Evolutionary conservation across 2,113 vertebrate genomes (phyloP).

Genomic region (Columbina picui): DNA sequence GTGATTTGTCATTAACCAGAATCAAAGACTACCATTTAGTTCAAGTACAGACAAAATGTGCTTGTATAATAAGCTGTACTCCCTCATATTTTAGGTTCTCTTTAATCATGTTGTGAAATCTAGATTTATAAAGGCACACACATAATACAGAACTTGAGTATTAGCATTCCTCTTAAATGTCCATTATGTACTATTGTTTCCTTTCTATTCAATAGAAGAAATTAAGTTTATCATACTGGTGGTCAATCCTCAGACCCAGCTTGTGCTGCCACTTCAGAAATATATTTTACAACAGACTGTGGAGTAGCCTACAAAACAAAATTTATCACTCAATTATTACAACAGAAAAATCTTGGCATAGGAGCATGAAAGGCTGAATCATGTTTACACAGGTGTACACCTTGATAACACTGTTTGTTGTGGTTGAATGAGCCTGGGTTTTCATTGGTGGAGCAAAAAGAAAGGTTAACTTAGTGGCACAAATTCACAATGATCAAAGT

Average conservation of each 20-base stretch:
- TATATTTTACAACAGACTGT: not conserved
- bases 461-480: not conserved
- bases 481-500: not conserved
- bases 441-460: not conserved
- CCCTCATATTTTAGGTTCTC: not conserved
- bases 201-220: not conserved
- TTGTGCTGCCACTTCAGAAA: not conserved
- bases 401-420: not conserved
- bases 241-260: not conserved
- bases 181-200: not conserved
- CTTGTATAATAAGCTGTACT: slow-evolving; percentile 5
- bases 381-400: not conserved
- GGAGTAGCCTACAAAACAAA: not conserved
- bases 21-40: slow-evolving; percentile 43
- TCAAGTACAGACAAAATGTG: slow-evolving; percentile 20
- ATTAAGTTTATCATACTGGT: not conserved
- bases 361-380: not conserved
- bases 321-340: not conserved
- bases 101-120: slow-evolving; percentile 48
- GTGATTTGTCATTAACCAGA: slow-evolving; percentile 46
- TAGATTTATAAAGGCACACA: slow-evolving; percentile 5
- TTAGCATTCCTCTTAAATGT: slow-evolving; percentile 16
- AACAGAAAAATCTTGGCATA: not conserved
- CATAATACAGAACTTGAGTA: not conserved
- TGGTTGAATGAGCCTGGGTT: not conserved